Evolutionary conservation across 2,113 vertebrate genomes (phyloP).

Genomic region (Gavialis gangeticus): DNA sequence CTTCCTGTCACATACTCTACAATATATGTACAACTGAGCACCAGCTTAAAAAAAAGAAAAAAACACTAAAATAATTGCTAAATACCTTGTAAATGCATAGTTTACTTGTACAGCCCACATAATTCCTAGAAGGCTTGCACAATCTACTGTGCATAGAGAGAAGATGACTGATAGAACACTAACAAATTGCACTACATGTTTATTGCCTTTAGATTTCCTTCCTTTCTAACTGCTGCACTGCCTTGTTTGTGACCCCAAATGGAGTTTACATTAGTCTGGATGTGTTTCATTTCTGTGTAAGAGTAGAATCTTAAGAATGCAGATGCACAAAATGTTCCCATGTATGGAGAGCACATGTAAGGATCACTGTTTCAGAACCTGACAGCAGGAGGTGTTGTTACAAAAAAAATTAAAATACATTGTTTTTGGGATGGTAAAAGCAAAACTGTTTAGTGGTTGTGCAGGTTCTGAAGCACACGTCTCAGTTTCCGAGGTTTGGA

Average conservation of each 20-base stretch:
- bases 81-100: not conserved
- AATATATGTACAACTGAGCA: not conserved
- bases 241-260: not conserved
- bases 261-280: not conserved
- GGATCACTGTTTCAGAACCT: too few relatives aligned
- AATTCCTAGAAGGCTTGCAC: rapidly evolving
- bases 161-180: not conserved
- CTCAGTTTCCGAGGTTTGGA: not conserved
- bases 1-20: not conserved
- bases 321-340: not conserved
- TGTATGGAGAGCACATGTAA: too few relatives aligned
- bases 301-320: not conserved
- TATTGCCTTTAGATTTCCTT: not conserved
- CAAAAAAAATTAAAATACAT: too few relatives aligned
- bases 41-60: not conserved
- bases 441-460: too few relatives aligned
- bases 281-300: not conserved
- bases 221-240: not conserved
- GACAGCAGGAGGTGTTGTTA: too few relatives aligned
- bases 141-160: not conserved
- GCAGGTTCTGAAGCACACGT: too few relatives aligned
- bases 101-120: not conserved
- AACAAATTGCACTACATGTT: not conserved
- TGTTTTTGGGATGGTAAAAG: too few relatives aligned
- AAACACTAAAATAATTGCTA: not conserved